Conservation (phyloP, 2,888 invertebrate genomes). For the Ptycholaimellus sp. region DNA sequence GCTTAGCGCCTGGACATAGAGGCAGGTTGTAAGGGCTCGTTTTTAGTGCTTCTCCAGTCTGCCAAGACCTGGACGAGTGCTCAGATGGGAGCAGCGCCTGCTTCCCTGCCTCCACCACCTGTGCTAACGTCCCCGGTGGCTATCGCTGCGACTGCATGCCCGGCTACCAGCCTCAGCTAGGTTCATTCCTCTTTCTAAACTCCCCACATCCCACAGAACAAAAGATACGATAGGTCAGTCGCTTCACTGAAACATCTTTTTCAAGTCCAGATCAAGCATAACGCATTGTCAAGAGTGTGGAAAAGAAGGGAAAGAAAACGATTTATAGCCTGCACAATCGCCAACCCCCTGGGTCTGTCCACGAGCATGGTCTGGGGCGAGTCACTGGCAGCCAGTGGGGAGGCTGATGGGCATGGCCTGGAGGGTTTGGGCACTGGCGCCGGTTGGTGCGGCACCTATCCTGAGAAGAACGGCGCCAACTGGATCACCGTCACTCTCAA, state of each 20-base stretch:
- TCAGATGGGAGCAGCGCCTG: constrained; percentile 15
- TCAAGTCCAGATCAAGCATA: no score
- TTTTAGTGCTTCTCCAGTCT: constrained; percentile 15
- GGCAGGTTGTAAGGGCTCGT: no score
- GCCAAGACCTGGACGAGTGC: constrained; percentile 23
- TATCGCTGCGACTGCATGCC: constrained; percentile 19
- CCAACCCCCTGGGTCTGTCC: constrained; percentile 8
- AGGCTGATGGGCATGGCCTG: background rate
- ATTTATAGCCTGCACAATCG: constrained; percentile 6
- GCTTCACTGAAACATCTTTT: no score
- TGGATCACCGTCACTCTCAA: constrained; percentile 10
- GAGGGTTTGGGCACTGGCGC: background rate
- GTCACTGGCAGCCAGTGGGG: constrained; percentile 1
- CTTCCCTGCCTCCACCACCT: constrained; percentile 13
- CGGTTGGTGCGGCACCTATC: constrained; percentile 6
- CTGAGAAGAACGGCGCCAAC: background rate
- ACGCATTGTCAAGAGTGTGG: no score
- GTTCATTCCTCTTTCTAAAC: constrained; percentile 9
- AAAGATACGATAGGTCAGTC: background rate
- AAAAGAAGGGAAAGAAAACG: constrained; percentile 1
- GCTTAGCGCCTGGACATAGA: constrained; percentile 1
- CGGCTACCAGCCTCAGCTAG: constrained; percentile 20
- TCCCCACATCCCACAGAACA: background rate
- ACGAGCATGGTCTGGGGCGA: background rate
- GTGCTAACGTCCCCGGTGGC: constrained; percentile 21